Conservation (phyloP, 1,140 invertebrate genomes). For the Achatina immaculata region DNA sequence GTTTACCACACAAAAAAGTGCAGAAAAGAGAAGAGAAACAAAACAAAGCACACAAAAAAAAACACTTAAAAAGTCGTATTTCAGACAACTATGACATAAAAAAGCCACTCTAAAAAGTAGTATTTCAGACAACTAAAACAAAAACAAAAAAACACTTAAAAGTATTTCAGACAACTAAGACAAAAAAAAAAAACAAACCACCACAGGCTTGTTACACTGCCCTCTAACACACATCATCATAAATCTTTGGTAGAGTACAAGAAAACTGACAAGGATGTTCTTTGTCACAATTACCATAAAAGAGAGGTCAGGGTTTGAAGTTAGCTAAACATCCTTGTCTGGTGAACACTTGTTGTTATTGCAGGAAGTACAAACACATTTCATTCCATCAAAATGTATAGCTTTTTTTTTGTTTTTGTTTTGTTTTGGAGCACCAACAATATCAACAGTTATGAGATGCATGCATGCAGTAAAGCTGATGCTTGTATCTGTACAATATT, state of each 20-base stretch:
- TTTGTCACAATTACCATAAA: background rate
- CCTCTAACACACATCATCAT: background rate
- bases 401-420: no score
- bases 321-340: conserved; percentile 9
- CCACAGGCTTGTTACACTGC: background rate
- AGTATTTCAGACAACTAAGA: no score
- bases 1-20: no score
- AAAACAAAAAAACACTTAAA: no score
- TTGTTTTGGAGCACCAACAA: background rate
- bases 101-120: no score
- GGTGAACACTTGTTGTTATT: conserved; percentile 7
- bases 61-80: no score
- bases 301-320: background rate
- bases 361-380: background rate
- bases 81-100: no score
- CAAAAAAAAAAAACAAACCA: background rate
- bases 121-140: no score
- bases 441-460: background rate
- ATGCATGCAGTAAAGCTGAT: no score
- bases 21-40: no score
- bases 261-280: background rate
- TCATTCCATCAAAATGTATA: background rate
- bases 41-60: no score
- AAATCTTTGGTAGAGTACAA: background rate
- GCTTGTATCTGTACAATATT: no score